phyloP scores from a whole-genome alignment of 2,113 vertebrate species.

The Dipodomys stephensi region DNA sequence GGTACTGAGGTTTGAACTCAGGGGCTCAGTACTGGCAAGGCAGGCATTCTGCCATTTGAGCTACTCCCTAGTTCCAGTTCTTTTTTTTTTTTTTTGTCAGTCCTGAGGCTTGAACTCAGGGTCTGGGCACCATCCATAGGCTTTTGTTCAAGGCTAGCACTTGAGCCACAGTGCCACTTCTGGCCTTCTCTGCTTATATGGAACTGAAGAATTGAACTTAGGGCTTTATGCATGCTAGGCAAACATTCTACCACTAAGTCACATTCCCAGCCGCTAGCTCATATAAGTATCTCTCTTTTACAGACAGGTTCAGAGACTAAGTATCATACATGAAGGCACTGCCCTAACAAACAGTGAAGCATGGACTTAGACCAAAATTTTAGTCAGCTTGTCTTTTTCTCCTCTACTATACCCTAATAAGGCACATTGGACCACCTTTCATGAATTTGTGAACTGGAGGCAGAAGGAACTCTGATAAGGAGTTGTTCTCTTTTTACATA shows the following conservation, averaged over 20 bases:
- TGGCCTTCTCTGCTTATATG: too few species aligned
- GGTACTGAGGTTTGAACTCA: background rate
- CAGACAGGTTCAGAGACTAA: background rate
- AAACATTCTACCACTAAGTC: background rate
- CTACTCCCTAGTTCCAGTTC: too few species aligned
- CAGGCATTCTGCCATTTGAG: too few species aligned
- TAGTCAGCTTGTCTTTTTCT: background rate
- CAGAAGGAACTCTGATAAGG: background rate
- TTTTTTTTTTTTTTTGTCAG: too few species aligned
- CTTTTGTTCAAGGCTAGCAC: too few species aligned
- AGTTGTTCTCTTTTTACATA: background rate
- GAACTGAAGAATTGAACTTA: too few species aligned
- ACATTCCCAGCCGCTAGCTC: background rate
- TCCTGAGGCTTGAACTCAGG: too few species aligned
- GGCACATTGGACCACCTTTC: background rate
- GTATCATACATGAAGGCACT: background rate
- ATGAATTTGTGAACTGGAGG: background rate
- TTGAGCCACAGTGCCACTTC: too few species aligned
- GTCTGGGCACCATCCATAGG: too few species aligned
- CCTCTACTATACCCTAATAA: background rate
- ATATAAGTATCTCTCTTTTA: slow-evolving; percentile 39
- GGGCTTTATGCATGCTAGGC: too few species aligned
- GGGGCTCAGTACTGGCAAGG: background rate
- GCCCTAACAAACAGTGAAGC: background rate
- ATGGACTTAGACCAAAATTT: background rate